A percentile compares a stretch with the other conserved stretches of the same genome.
phyloP scores from a whole-genome alignment of 2,797 vertebrate species.

The Anomalospiza imberbis region DNA sequence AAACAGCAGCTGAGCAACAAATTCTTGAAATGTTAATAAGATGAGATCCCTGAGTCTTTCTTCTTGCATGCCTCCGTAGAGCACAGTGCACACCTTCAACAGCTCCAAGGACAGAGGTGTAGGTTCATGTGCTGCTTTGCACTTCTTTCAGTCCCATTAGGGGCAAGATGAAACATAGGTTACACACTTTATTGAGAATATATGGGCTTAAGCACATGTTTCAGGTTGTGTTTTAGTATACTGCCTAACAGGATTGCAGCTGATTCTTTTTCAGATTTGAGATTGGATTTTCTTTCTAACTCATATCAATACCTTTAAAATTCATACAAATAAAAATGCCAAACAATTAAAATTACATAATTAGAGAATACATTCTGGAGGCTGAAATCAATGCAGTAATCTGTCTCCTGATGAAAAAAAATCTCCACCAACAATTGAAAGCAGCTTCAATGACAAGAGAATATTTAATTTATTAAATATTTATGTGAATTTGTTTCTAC shows the following conservation, averaged over 20 bases:
- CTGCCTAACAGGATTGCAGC: background rate
- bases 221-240: background rate
- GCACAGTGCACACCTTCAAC: background rate
- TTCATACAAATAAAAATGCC: background rate
- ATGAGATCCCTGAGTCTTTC: background rate
- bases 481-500: conserved; percentile 38
- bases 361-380: conserved; percentile 16
- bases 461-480: conserved; percentile 22
- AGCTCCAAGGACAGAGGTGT: background rate
- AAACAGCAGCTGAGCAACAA: conserved; percentile 42
- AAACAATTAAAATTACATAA: conserved; percentile 10
- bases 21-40: conserved; percentile 43
- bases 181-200: background rate
- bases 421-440: background rate
- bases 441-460: background rate
- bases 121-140: background rate
- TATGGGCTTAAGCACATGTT: background rate
- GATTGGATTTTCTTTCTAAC: background rate
- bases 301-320: background rate
- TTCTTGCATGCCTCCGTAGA: background rate
- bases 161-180: background rate
- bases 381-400: conserved; percentile 35
- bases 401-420: background rate
- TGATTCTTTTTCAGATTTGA: background rate
- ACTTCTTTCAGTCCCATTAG: background rate